A percentile compares a stretch with the other conserved stretches of the same genome.
phyloP scores from a whole-genome alignment of 2,888 invertebrate species.

The Nyleta sp. region DNA sequence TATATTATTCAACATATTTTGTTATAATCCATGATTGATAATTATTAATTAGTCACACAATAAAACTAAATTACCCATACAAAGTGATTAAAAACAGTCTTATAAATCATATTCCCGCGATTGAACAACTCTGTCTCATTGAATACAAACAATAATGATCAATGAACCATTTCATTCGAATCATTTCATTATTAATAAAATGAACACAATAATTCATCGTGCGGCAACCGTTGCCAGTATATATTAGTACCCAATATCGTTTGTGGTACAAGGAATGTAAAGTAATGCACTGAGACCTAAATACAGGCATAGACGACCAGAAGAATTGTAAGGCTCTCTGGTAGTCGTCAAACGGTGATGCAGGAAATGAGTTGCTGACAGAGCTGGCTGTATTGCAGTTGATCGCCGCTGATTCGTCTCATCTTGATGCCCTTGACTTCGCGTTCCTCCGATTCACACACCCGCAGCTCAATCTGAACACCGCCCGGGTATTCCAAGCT shows the following conservation, averaged over 20 bases:
- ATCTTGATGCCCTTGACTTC: slow-evolving; percentile 92
- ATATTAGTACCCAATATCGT: slow-evolving; percentile 12
- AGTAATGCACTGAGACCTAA: slow-evolving; percentile 67
- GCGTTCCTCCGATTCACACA: slow-evolving; percentile 88
- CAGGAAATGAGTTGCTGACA: slow-evolving; percentile 95
- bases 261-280: slow-evolving; percentile 76
- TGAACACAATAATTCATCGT: slow-evolving; percentile 25
- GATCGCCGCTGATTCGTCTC: slow-evolving; percentile 94
- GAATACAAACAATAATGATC: too few relatives aligned
- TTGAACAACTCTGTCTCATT: too few relatives aligned
- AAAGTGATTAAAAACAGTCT: too few relatives aligned
- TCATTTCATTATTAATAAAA: background rate
- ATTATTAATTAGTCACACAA: too few relatives aligned
- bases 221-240: background rate
- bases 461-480: slow-evolving; percentile 92
- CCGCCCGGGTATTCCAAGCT: slow-evolving; percentile 92
- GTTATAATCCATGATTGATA: too few relatives aligned
- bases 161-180: too few relatives aligned
- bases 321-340: slow-evolving; percentile 69
- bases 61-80: too few relatives aligned
- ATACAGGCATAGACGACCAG: slow-evolving; percentile 67
- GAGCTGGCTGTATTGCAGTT: slow-evolving; percentile 92
- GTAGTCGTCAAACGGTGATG: slow-evolving; percentile 87
- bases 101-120: too few relatives aligned
- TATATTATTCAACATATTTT: too few relatives aligned